These are phyloP conservation scores for Lasioglossum leucozonium DNA, from an alignment of 2,888 invertebrate genomes.

Conservation along the genomic window DNA sequence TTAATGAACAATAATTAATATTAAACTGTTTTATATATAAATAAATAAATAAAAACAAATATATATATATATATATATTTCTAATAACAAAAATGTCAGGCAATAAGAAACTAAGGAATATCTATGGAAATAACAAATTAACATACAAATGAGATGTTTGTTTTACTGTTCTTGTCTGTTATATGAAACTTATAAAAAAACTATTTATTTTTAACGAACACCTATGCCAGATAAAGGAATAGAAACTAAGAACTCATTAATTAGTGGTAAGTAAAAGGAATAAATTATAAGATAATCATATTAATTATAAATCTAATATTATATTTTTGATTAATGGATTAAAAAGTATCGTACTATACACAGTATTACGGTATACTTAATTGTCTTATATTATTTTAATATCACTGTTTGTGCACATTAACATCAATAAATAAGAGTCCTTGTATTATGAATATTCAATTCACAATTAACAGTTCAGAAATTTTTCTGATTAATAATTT, in stretches of 20 bases:
- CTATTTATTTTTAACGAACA: neutral
- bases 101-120: conserved; percentile 40
- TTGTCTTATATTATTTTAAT: conserved; percentile 29
- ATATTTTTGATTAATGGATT: conserved; percentile 31
- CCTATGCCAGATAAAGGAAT: neutral
- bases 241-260: conserved; percentile 28
- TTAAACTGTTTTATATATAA: conserved; percentile 32
- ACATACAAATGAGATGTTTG: conserved; percentile 14
- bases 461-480: conserved; percentile 28
- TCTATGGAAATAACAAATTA: conserved; percentile 8
- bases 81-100: conserved; percentile 15
- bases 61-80: conserved; percentile 15
- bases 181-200: neutral
- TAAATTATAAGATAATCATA: conserved; percentile 24
- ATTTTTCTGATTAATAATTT: conserved; percentile 25
- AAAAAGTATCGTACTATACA: conserved; percentile 13
- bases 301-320: conserved; percentile 26
- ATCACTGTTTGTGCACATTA: conserved; percentile 39
- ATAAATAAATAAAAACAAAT: conserved; percentile 24
- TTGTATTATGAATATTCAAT: conserved; percentile 17
- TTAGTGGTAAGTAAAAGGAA: conserved; percentile 31
- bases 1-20: conserved; percentile 34
- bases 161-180: conserved; percentile 25
- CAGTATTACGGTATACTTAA: conserved; percentile 20
- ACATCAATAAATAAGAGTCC: conserved; percentile 13